Percentiles rank a stretch among this genome's conserved stretches.
These are phyloP conservation scores for Heliothis virescens DNA, from an alignment of 1,140 invertebrate species.

Conservation along the genomic window DNA sequence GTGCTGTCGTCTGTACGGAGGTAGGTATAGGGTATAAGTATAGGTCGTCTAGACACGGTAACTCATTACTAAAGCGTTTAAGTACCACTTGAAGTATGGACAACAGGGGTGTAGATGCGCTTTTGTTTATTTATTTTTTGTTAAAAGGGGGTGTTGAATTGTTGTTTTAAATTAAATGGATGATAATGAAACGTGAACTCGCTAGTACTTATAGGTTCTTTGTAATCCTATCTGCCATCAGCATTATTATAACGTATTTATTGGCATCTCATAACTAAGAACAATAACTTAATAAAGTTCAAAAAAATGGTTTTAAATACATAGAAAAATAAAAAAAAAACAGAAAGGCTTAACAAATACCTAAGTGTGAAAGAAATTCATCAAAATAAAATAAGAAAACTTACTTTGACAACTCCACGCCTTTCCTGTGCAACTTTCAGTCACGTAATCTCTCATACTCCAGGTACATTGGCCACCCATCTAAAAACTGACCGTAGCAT, in stretches of 20 bases:
- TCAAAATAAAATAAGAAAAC: too few relatives aligned
- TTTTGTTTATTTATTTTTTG: background rate
- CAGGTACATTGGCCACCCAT: constrained; percentile 7
- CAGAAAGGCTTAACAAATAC: too few relatives aligned
- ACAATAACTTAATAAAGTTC: too few relatives aligned
- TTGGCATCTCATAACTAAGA: too few relatives aligned
- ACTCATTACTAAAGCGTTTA: constrained; percentile 66
- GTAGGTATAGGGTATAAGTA: background rate
- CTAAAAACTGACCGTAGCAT: constrained; percentile 3
- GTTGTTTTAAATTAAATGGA: background rate
- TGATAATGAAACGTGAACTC: too few relatives aligned
- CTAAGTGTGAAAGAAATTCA: too few relatives aligned
- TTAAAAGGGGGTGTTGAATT: too few relatives aligned
- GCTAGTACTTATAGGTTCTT: too few relatives aligned
- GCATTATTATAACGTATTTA: too few relatives aligned
- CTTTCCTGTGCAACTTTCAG: constrained; percentile 13
- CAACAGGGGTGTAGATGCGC: constrained; percentile 12
- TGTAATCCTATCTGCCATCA: too few relatives aligned
- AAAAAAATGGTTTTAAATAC: too few relatives aligned
- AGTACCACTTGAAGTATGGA: constrained; percentile 48
- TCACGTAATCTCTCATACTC: constrained; percentile 42
- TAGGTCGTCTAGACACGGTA: constrained; percentile 61
- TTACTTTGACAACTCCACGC: background rate
- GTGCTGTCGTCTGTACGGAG: background rate
- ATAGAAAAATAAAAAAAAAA: too few relatives aligned